Percentiles rank a stretch among this genome's conserved stretches.
Conservation (phyloP, 2,797 vertebrate species). For the Geotrypetes seraphini region DNA sequence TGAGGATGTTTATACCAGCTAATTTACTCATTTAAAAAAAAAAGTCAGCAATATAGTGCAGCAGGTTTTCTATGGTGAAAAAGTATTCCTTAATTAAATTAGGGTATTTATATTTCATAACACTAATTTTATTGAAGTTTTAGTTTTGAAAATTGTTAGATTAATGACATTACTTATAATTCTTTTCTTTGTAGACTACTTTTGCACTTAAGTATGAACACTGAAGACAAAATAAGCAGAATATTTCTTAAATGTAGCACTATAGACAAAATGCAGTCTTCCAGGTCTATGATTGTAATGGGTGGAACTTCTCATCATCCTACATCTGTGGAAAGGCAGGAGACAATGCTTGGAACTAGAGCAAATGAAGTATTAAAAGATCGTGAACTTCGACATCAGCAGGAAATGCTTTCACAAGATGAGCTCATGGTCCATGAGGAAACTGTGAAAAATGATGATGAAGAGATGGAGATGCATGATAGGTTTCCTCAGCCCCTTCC, state of each 20-base stretch:
- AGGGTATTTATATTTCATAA: not conserved
- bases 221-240: conserved; percentile 92
- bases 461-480: conserved; percentile 70
- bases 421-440: conserved; percentile 97
- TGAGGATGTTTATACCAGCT: not conserved
- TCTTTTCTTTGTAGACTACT: conserved; percentile 53
- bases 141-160: not conserved
- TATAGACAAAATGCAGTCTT: conserved; percentile 69
- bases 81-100: not conserved
- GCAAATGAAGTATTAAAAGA: conserved; percentile 71
- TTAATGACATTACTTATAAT: not conserved
- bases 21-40: not conserved
- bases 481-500: conserved; percentile 85
- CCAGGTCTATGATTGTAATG: conserved; percentile 66
- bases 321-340: conserved; percentile 54
- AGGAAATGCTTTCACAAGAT: conserved; percentile 88
- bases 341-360: conserved; percentile 80
- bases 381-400: conserved; percentile 75
- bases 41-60: too few species aligned
- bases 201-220: conserved; percentile 87
- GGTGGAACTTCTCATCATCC: conserved; percentile 58
- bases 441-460: conserved; percentile 82
- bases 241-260: conserved; percentile 93
- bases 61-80: conserved; percentile 9
- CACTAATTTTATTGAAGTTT: not conserved